Evolutionary conservation across 2,797 vertebrate species (phyloP), one percentile per base, ranked within the genome.

Genomic region (Poecilia wingei): DNA sequence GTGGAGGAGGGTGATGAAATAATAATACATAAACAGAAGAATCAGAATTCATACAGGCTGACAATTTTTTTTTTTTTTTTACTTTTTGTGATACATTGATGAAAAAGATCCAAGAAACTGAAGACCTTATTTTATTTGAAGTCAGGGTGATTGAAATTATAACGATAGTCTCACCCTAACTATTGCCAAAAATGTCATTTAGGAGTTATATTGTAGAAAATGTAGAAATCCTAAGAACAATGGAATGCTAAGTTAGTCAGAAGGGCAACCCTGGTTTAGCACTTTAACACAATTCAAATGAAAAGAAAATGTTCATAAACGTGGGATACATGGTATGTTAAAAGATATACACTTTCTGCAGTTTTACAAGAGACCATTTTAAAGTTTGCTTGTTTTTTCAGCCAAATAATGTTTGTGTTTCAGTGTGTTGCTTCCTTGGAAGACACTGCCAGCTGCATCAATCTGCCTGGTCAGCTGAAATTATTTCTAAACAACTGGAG

Each of bases 61-160:
- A 80, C 72, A 76, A 46, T 10, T 51, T 57, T 68, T 25, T 75
- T 81, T 31, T 25, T 14, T 74, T 82, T 74, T 82, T 73, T 82
- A 2, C 20, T 71, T 68, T 75, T 73, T 72, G 57, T 33, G 78
- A 71, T 46, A 66, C 20, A 85, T 1, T 22, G 47, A 47, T 77
- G 4, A 75, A 71, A 66, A 43, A 70, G 73, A 74, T 76, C 85
- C 76, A 86, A 81, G 79, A 79, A 90, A 83, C 71, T 80, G 75
- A 22, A 81, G 53, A 39, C 18, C 64, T 68, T 68, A 68, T 41
- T 68, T 22, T 53, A 12, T 53, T 64, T 20, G 6, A 22, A 66
- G 33, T 39, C 18, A 39, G 33, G 33, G 5, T 66, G 3, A 66
- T 9, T 36, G 33, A 66, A 36, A 66, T 36, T 39, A 22, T 66